phyloP scores from a whole-genome alignment of 35 echinoderm and acorn worm genomes.

The Acanthaster planci region DNA sequence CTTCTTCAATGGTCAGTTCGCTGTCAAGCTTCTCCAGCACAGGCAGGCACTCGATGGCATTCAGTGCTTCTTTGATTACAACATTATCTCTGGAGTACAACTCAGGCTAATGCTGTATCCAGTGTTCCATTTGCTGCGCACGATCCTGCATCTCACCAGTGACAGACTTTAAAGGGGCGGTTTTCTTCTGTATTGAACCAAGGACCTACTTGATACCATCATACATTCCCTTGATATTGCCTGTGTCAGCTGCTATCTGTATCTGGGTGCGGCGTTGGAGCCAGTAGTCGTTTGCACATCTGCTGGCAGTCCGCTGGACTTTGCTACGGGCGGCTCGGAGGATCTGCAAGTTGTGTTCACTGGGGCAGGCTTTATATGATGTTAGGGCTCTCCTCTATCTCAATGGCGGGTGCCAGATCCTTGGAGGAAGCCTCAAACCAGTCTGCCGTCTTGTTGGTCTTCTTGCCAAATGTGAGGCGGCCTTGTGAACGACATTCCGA shows the following conservation, averaged over 20 bases:
- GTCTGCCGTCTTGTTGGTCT: background rate
- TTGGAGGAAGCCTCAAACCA: constrained; percentile 5
- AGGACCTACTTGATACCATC: too few species aligned
- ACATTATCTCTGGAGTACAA: too few species aligned
- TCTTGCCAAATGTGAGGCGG: constrained; percentile 10
- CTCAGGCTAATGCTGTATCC: too few species aligned
- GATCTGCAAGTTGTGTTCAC: background rate
- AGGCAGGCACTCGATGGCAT: too few species aligned
- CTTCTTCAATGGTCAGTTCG: too few species aligned
- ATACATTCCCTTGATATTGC: too few species aligned
- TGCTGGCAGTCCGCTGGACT: background rate
- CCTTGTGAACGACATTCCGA: background rate
- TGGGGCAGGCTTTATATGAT: background rate
- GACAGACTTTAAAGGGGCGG: too few species aligned
- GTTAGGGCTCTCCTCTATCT: background rate
- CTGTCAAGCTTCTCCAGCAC: too few species aligned
- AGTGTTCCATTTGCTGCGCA: too few species aligned
- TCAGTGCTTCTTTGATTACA: too few species aligned
- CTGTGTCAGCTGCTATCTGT: background rate
- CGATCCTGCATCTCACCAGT: too few species aligned
- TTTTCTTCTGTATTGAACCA: too few species aligned
- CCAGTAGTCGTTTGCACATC: background rate
- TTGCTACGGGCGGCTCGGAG: background rate
- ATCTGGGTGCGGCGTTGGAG: background rate
- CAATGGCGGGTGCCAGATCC: background rate